Percentiles rank a stretch among this genome's conserved stretches.
These are phyloP conservation scores for Plotosus lineatus DNA, from an alignment of 2,113 vertebrate species.

Conservation along the genomic window DNA sequence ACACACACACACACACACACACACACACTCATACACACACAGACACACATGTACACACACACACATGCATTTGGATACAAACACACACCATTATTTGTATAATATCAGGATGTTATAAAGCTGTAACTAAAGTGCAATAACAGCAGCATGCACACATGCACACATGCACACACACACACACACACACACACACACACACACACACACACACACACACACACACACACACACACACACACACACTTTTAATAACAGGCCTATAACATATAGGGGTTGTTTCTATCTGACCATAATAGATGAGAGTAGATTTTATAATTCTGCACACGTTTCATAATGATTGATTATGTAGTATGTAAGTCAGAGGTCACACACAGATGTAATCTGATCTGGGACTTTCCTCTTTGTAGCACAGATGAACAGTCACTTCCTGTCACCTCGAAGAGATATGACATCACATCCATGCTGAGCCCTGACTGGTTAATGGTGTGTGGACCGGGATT, in stretches of 20 bases:
- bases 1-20: too few species aligned
- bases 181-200: background rate
- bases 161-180: constrained; percentile 19
- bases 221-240: constrained; percentile 14
- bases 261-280: too few species aligned
- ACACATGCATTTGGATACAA: too few species aligned
- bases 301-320: background rate
- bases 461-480: background rate
- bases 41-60: too few species aligned
- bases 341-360: background rate
- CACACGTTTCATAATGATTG: background rate
- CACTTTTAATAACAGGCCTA: too few species aligned
- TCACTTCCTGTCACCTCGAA: background rate
- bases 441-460: background rate
- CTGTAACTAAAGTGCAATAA: too few species aligned
- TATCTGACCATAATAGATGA: too few species aligned
- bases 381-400: constrained; percentile 20
- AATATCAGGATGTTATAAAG: too few species aligned
- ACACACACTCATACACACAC: too few species aligned
- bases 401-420: background rate
- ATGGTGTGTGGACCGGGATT: background rate
- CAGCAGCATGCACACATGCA: background rate
- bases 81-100: too few species aligned
- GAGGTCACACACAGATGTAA: background rate
- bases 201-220: constrained; percentile 27